Percentiles rank a stretch among this genome's conserved stretches.
These are phyloP conservation scores for Fundulus diaphanus DNA, from an alignment of 2,797 vertebrate genomes.

Conservation along the genomic window DNA sequence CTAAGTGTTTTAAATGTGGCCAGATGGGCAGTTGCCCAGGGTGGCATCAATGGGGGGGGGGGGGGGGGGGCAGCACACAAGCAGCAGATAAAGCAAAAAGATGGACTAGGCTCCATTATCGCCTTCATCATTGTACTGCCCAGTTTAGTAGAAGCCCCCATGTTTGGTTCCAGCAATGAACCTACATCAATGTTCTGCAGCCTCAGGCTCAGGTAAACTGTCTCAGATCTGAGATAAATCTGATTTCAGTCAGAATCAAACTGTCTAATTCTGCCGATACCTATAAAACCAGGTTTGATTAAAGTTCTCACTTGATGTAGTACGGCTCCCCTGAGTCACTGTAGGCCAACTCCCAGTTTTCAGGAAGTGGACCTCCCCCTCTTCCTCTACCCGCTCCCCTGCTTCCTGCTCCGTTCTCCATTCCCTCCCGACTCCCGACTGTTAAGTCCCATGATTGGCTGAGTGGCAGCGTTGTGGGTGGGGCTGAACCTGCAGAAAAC, in stretches of 20 bases:
- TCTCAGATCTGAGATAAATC: too few species aligned
- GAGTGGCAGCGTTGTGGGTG: conserved; percentile 71
- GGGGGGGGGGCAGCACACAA: too few species aligned
- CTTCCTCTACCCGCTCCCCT: conserved; percentile 29
- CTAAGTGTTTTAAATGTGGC: background rate
- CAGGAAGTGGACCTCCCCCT: conserved; percentile 60
- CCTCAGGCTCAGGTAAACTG: background rate
- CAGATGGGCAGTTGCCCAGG: background rate
- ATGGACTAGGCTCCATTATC: too few species aligned
- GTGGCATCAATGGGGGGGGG: background rate
- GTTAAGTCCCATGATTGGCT: conserved; percentile 79
- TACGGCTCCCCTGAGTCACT: conserved; percentile 80
- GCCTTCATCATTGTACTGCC: too few species aligned
- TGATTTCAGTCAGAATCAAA: too few species aligned
- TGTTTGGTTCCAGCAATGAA: background rate
- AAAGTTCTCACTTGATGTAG: conserved; percentile 76
- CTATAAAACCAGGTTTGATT: background rate
- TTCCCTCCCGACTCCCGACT: conserved; percentile 56
- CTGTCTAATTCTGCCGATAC: too few species aligned
- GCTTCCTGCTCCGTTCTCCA: conserved; percentile 45
- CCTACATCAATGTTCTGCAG: background rate
- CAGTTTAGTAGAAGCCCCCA: background rate
- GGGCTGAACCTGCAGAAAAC: conserved; percentile 66
- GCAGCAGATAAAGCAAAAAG: background rate
- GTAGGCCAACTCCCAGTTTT: conserved; percentile 82